Conservation (phyloP, 2,888 invertebrate species). For the Stenolophus ochropezus region DNA sequence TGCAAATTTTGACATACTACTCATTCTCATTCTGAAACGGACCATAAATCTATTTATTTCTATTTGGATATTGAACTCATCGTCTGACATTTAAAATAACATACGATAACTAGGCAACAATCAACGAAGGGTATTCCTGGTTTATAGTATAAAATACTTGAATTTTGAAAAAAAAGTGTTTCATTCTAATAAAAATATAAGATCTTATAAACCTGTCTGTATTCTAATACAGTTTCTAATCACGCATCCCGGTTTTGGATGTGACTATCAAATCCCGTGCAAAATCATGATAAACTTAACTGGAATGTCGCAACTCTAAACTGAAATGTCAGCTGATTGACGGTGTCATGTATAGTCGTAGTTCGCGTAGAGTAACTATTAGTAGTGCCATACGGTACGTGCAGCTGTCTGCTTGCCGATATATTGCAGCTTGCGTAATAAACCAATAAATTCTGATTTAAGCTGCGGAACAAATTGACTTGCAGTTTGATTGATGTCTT, state of each 20-base stretch:
- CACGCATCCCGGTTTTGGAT: not conserved
- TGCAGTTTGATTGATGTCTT: not conserved
- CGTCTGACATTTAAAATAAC: too few relatives aligned
- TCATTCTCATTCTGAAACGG: too few relatives aligned
- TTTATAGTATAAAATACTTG: too few relatives aligned
- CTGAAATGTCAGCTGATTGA: slow-evolving; percentile 13
- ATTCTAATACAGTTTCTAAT: not conserved
- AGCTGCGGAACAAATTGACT: not conserved
- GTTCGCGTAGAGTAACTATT: not conserved
- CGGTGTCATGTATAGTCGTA: not conserved
- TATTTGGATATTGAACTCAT: too few relatives aligned
- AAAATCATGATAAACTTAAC: slow-evolving; percentile 9
- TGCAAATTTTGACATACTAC: too few relatives aligned
- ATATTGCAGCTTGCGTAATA: slow-evolving; percentile 1
- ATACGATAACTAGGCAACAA: too few relatives aligned
- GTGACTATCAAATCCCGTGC: not conserved
- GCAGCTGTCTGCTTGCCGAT: not conserved
- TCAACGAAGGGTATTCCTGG: too few relatives aligned
- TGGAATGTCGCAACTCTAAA: not conserved
- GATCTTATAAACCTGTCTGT: not conserved
- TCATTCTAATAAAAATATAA: too few relatives aligned
- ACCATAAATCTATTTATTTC: too few relatives aligned
- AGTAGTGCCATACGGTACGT: not conserved
- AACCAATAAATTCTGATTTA: not conserved
- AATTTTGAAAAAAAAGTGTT: too few relatives aligned